Evolutionary conservation across 1,140 invertebrate genomes (phyloP).

Genomic region (Reticulitermes speratus): DNA sequence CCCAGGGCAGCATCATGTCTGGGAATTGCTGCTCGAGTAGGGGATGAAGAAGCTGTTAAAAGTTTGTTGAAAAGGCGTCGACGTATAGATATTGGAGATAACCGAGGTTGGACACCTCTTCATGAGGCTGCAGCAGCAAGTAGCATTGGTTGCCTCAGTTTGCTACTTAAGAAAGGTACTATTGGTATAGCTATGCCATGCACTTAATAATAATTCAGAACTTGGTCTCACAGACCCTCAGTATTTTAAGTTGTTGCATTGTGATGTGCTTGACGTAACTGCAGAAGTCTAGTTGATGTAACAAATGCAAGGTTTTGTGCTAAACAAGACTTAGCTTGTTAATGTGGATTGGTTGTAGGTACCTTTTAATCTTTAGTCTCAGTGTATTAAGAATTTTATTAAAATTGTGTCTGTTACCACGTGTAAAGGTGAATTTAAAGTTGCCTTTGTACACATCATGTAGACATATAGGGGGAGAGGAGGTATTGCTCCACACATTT

Average conservation of each 20-base stretch:
- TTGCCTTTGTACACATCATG: no score
- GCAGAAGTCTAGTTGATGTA: background rate
- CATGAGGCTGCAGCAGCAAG: conserved; percentile 21
- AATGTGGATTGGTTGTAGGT: no score
- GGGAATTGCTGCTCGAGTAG: conserved; percentile 3
- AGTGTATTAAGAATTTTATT: no score
- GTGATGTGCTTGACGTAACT: background rate
- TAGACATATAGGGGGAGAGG: no score
- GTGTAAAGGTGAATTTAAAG: no score
- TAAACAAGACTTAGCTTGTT: background rate
- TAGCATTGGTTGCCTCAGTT: background rate
- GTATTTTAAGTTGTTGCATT: background rate
- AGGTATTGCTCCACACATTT: no score
- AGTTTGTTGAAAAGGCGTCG: background rate
- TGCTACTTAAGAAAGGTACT: conserved; percentile 1
- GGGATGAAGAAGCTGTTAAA: background rate
- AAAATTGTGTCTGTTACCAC: no score
- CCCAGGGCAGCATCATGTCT: background rate
- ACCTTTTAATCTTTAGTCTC: no score
- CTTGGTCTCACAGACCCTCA: background rate
- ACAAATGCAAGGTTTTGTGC: background rate
- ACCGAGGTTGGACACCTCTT: conserved; percentile 20
- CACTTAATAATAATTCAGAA: no score
- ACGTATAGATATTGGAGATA: background rate
- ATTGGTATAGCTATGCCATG: background rate